Evolutionary conservation across 2,888 invertebrate genomes (phyloP).

Genomic region (Oscheius onirici): DNA sequence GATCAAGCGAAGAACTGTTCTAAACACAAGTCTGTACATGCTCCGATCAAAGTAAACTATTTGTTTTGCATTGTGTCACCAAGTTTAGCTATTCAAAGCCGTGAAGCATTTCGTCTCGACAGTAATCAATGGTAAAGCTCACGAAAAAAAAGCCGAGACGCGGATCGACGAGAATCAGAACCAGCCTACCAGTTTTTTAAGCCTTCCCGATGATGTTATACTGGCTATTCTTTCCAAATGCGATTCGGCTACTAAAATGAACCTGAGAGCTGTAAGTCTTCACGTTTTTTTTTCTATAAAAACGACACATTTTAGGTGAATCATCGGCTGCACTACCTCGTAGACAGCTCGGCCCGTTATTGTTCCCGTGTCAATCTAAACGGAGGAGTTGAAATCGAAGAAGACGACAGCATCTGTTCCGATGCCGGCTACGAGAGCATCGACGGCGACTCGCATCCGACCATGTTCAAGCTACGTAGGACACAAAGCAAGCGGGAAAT

Average conservation of each 20-base stretch:
- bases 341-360: neutral
- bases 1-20: too few relatives aligned
- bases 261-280: conserved; percentile 2
- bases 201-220: neutral
- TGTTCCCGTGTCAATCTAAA: neutral
- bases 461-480: neutral
- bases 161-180: too few relatives aligned
- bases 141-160: neutral
- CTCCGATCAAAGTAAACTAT: too few relatives aligned
- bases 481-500: neutral
- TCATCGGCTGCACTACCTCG: neutral
- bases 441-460: neutral
- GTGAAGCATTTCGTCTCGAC: too few relatives aligned
- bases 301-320: conserved; percentile 18
- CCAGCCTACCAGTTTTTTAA: too few relatives aligned
- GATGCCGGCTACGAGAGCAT: neutral
- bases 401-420: too few relatives aligned
- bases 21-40: too few relatives aligned
- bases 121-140: too few relatives aligned
- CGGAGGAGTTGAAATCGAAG: conserved; percentile 5
- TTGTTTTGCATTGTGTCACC: too few relatives aligned
- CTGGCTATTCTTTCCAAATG: conserved; percentile 5
- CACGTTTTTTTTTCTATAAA: too few relatives aligned
- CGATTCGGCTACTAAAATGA: conserved; percentile 14
- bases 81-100: too few relatives aligned